These are phyloP conservation scores for Dromococcyx pavoninus DNA, from an alignment of 2,797 vertebrate genomes.

Conservation along the genomic window DNA sequence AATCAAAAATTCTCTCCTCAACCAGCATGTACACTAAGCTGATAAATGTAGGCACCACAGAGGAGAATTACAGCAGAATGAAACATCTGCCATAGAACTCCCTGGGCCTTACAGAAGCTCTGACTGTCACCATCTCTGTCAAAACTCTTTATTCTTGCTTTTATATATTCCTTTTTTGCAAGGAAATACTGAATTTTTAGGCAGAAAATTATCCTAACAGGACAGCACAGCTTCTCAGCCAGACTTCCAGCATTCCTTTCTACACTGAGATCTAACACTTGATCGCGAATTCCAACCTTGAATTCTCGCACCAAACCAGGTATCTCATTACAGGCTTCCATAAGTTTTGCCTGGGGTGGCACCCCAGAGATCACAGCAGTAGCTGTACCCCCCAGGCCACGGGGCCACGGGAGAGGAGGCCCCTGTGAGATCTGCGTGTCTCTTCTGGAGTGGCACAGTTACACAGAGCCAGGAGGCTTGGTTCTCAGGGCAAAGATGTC, in stretches of 20 bases:
- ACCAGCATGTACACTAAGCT: neutral
- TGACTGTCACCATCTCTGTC: neutral
- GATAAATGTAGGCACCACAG: neutral
- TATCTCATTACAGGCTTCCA: neutral
- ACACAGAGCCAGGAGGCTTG: neutral
- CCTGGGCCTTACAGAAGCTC: neutral
- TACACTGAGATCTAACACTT: neutral
- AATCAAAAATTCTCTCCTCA: neutral
- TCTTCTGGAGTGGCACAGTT: neutral
- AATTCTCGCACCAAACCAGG: neutral
- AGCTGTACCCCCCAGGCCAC: neutral
- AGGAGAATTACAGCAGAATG: neutral
- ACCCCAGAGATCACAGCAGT: neutral
- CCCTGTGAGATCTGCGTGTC: rapidly evolving
- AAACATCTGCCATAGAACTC: neutral
- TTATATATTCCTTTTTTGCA: neutral
- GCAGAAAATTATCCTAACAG: neutral
- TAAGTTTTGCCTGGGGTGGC: neutral
- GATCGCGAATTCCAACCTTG: neutral
- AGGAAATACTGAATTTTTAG: neutral
- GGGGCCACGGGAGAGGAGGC: neutral
- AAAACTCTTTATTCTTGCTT: neutral
- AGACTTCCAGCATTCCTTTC: neutral
- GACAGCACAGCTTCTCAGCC: neutral
- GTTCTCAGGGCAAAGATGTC: neutral